These are phyloP conservation scores for Bombus pyrosoma DNA, from an alignment of 1,140 invertebrate species.

Conservation along the genomic window DNA sequence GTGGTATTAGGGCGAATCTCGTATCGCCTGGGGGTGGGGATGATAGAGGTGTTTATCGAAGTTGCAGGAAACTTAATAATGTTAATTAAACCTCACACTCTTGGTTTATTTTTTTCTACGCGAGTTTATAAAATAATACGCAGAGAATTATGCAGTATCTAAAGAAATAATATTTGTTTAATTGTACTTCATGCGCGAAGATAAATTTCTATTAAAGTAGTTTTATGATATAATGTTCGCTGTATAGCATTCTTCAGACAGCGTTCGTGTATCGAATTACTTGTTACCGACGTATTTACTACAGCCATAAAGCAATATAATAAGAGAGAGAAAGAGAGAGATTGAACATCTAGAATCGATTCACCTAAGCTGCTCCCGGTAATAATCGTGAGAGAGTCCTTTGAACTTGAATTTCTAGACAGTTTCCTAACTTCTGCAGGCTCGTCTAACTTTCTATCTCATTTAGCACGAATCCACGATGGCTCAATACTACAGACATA, in stretches of 20 bases:
- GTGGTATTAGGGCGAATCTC: neutral
- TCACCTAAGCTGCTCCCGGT: slow-evolving; percentile 4
- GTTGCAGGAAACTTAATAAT: neutral
- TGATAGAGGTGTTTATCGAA: neutral
- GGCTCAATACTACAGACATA: slow-evolving; percentile 34
- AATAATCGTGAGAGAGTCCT: slow-evolving; percentile 44
- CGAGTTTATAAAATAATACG: too few relatives aligned
- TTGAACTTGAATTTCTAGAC: slow-evolving; percentile 62
- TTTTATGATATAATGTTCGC: neutral
- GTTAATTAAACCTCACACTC: neutral
- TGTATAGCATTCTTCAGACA: neutral
- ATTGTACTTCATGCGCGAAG: neutral
- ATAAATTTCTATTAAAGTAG: neutral
- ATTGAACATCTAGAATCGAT: slow-evolving; percentile 39
- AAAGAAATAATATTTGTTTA: neutral
- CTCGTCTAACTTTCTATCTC: slow-evolving; percentile 60
- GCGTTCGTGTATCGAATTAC: neutral
- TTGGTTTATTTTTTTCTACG: too few relatives aligned
- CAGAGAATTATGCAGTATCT: neutral
- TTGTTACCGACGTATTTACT: slow-evolving; percentile 11
- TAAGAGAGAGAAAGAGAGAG: neutral
- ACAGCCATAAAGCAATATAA: neutral
- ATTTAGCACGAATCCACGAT: slow-evolving; percentile 46
- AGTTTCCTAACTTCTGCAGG: slow-evolving; percentile 32
- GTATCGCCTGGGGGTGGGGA: neutral